Evolutionary conservation across 1,140 invertebrate species (phyloP).

Genomic region (Euborellia annulipes): DNA sequence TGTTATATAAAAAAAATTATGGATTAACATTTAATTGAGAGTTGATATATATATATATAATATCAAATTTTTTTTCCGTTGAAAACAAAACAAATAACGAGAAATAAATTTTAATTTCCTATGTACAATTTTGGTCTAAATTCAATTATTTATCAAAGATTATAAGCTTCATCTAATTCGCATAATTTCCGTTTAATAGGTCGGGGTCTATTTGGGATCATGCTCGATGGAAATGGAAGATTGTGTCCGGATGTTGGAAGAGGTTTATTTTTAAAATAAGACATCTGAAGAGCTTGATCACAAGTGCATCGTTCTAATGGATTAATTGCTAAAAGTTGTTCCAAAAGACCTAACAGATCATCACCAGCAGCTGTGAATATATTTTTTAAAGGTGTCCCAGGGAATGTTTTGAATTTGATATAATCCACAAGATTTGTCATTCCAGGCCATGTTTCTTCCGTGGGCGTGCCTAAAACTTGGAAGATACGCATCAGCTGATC

Average conservation of each 20-base stretch:
- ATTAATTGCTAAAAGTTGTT: conserved; percentile 64
- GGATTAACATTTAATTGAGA: too few relatives aligned
- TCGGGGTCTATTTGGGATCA: too few relatives aligned
- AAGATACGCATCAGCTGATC: conserved; percentile 94
- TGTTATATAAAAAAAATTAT: too few relatives aligned
- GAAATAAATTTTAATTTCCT: too few relatives aligned
- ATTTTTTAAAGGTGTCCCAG: conserved; percentile 65
- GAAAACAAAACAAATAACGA: too few relatives aligned
- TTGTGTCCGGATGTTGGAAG: conserved; percentile 62
- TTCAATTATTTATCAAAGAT: too few relatives aligned
- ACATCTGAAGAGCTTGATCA: conserved; percentile 61
- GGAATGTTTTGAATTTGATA: conserved; percentile 79
- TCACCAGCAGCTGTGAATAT: conserved; percentile 93
- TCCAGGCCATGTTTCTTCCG: conserved; percentile 82
- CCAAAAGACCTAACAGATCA: conserved; percentile 78
- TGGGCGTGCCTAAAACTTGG: conserved; percentile 79
- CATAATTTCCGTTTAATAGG: too few relatives aligned
- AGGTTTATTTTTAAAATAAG: conserved; percentile 84
- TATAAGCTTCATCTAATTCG: too few relatives aligned
- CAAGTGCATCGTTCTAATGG: conserved; percentile 72
- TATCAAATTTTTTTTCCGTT: too few relatives aligned
- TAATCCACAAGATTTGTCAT: conserved; percentile 78
- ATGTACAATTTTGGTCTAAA: too few relatives aligned
- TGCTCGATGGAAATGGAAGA: conserved; percentile 63
- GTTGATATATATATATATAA: too few relatives aligned